phyloP scores from a whole-genome alignment of 2,797 vertebrate species.

The Danio kyathit region DNA sequence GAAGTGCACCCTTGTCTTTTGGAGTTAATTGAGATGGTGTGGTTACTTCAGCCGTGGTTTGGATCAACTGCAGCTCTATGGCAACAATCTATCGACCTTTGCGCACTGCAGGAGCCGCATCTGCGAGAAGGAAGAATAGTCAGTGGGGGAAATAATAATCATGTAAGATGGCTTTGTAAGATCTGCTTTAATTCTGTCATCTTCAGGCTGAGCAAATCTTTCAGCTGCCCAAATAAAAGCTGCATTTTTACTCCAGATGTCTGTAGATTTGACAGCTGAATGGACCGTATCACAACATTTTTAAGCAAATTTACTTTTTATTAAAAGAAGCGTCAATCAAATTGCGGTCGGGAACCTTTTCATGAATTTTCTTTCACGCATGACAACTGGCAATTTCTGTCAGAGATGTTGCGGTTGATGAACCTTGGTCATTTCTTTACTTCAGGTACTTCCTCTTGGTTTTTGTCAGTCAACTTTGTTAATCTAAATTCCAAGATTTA shows the following conservation, averaged over 20 bases:
- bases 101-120: constrained; percentile 10
- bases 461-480: not conserved
- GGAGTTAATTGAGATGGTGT: constrained; percentile 52
- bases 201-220: constrained; percentile 18
- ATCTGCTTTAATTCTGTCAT: constrained; percentile 16
- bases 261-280: constrained; percentile 8
- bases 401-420: not conserved
- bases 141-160: constrained; percentile 48
- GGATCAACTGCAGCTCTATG: constrained; percentile 40
- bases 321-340: constrained; percentile 18
- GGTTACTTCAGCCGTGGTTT: constrained; percentile 9
- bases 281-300: not conserved
- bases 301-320: constrained; percentile 2
- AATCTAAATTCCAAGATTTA: not conserved
- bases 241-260: constrained; percentile 11
- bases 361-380: not conserved
- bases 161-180: constrained; percentile 44
- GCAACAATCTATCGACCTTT: constrained; percentile 57
- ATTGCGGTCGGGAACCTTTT: constrained; percentile 13
- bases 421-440: not conserved
- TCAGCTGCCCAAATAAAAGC: constrained; percentile 8
- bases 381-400: not conserved
- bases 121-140: constrained; percentile 53
- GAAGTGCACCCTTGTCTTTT: constrained; percentile 60
- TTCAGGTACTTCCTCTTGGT: not conserved